Base-by-base conservation (phyloP, 2,888 invertebrate species). In the Sarcophaga carnaria region DNA sequence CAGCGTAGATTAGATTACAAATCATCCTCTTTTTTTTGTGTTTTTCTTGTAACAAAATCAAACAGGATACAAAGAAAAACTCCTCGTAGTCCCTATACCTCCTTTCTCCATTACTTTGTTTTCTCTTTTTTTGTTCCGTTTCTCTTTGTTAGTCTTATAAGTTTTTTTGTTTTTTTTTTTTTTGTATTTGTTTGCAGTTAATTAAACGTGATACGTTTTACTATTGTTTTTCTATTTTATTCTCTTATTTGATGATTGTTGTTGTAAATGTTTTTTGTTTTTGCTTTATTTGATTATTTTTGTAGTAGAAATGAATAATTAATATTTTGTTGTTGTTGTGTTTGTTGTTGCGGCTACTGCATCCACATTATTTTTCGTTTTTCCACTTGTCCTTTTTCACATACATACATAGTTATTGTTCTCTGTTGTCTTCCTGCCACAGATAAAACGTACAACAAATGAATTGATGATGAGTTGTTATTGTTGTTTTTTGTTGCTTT, bases 241-340 rank as follows among this genome's bases (percentile, higher is more conserved):
- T 17, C 27, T 71, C 17, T 27, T 54, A 2, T 54, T 17, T 59
- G 14, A 10, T 69, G 20, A 47, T 63, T 14, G 14, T 83, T 83
- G 71, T 62, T n/a, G 22, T 22, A 12, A 49, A 12, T 54, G 54
- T 54, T 79, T 8, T 37, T 37, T 37, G 1, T 37, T 37, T 37
- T 10, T 8, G 37, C 37, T 37, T 37, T 72, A 71, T 84, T 84
- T 75, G 79, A 81, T 75, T 60, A 87, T 75, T 84, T 81, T 54
- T 54, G 75, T 79, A 84, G 66, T 62, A 75, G 87, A 81, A 87
- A 87, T 84, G 87, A 87, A 87, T 87, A 87, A 87, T 81, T 84
- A 87, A 87, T 87, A 86, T 78, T 84, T 71, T 76, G 54, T 54
- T 79, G 25, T 66, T 60, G 22, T 60, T 25, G n/a, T 67, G 20